phyloP scores from a whole-genome alignment of 2,888 invertebrate species.

The Matsumyia berberina region DNA sequence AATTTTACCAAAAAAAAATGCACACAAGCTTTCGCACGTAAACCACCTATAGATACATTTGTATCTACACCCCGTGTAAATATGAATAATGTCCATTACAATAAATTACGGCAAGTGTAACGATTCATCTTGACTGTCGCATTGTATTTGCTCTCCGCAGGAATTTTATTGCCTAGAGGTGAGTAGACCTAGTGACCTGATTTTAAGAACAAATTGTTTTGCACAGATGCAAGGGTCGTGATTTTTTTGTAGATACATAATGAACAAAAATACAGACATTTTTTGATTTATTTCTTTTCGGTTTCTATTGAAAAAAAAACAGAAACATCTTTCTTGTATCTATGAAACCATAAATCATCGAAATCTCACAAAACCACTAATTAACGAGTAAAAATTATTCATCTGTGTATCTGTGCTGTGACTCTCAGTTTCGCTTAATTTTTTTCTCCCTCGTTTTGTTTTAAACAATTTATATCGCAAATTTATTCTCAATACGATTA shows the following conservation, averaged over 20 bases:
- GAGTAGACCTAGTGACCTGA: slow-evolving; percentile 66
- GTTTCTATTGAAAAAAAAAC: slow-evolving; percentile 28
- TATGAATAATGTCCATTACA: slow-evolving; percentile 69
- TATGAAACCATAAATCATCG: slow-evolving; percentile 64
- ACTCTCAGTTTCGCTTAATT: slow-evolving; percentile 17
- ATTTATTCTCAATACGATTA: slow-evolving; percentile 50
- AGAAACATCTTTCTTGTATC: slow-evolving; percentile 26
- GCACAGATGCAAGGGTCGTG: slow-evolving; percentile 33
- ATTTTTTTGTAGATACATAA: not conserved
- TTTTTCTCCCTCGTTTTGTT: not conserved
- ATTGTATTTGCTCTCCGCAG: slow-evolving; percentile 38
- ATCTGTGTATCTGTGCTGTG: slow-evolving; percentile 3
- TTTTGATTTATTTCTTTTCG: slow-evolving; percentile 44
- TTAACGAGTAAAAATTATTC: slow-evolving; percentile 31
- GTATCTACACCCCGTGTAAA: slow-evolving; percentile 45
- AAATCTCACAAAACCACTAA: slow-evolving; percentile 46
- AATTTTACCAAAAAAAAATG: slow-evolving; percentile 40
- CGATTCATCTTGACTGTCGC: slow-evolving; percentile 56
- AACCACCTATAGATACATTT: slow-evolving; percentile 35
- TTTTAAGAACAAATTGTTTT: slow-evolving; percentile 43
- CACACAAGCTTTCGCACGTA: slow-evolving; percentile 33
- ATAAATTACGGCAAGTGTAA: slow-evolving; percentile 73
- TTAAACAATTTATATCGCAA: slow-evolving; percentile 1
- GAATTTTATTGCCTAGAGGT: slow-evolving; percentile 52
- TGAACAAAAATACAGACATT: not conserved